These are phyloP conservation scores for Dipus sagitta DNA, from an alignment of 2,797 vertebrate genomes.

Conservation along the genomic window DNA sequence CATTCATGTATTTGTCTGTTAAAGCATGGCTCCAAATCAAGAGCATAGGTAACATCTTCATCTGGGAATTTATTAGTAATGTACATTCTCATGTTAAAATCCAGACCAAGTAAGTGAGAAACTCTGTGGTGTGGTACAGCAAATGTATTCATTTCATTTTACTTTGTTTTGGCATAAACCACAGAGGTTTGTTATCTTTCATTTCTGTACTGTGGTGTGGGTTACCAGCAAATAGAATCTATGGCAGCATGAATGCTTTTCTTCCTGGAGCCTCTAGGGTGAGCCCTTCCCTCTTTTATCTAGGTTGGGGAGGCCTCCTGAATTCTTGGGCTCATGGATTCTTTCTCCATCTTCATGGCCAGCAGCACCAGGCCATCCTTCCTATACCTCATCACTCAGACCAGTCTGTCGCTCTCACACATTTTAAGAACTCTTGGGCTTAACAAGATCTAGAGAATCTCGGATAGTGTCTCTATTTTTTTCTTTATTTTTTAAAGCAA, in stretches of 20 bases:
- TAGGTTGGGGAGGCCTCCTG: background rate
- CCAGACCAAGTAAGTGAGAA: slow-evolving; percentile 8
- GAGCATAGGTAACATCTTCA: background rate
- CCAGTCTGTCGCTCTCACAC: background rate
- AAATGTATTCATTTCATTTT: background rate
- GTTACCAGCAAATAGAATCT: background rate
- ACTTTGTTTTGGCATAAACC: background rate
- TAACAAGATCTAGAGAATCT: background rate
- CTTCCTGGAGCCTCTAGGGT: background rate
- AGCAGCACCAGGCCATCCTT: background rate
- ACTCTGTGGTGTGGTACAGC: background rate
- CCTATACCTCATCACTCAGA: background rate
- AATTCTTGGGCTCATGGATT: background rate
- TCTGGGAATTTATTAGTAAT: background rate
- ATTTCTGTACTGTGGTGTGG: background rate
- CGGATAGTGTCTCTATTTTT: no score
- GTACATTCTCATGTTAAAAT: background rate
- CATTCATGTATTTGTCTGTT: background rate
- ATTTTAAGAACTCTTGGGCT: background rate
- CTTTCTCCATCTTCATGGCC: background rate
- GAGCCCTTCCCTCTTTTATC: background rate
- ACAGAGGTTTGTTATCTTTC: background rate
- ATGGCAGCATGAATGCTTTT: background rate
- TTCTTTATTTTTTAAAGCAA: no score
- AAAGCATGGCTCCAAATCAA: background rate